Base-by-base conservation (phyloP, 2,888 invertebrate genomes). In the Ennomos quercinarius region DNA sequence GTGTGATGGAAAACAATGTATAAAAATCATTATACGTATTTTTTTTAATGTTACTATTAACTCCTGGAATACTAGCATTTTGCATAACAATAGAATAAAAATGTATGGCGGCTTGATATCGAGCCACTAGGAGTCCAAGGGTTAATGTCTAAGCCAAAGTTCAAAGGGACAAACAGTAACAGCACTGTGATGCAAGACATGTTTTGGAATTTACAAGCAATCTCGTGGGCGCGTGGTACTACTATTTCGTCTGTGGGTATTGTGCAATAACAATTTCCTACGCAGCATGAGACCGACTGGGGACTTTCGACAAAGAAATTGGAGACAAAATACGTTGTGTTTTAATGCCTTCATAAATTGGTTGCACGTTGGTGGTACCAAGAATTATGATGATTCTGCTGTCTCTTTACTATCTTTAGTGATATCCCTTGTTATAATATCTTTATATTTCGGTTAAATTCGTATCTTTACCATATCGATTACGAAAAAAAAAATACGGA, bases 261-360 rank as follows among this genome's bases (percentile, higher is more conserved):
- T 84, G 83, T 71, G 86, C 83, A 87, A 87, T 77, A 82, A 78
- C 73, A 64, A 84, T 86, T 83, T 78, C 76, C 78, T 74, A 82
- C 77, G 77, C 75, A 66, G 75, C 68, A 72, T 73, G 71, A 72
- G 63, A 68, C 70, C 53, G 42, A 41, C 27, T 27, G 11, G 11
- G 53, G 65, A 69, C 70, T 72, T 48, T 67, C 68, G 71, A 80
- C 79, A 83, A 80, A 62, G 71, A 77, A 72, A 69, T 70, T 66
- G 56, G 66, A 67, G 62, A 55, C 60, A 70, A 67, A 73, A 68
- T 75, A 77, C 68, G 69, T 64, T 53, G 55, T 43, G 10, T 8
- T 35, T 44, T 44, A n/a, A n/a, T 43, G 1, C 1, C n/a, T 44
- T n/a, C 12, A 44, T 44, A 44, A 44, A 35, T 44, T n/a, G 11